A percentile compares a stretch with the other conserved stretches of the same genome.
phyloP scores from a whole-genome alignment of 2,888 invertebrate species.

The Rhagophthalmus giganteus region DNA sequence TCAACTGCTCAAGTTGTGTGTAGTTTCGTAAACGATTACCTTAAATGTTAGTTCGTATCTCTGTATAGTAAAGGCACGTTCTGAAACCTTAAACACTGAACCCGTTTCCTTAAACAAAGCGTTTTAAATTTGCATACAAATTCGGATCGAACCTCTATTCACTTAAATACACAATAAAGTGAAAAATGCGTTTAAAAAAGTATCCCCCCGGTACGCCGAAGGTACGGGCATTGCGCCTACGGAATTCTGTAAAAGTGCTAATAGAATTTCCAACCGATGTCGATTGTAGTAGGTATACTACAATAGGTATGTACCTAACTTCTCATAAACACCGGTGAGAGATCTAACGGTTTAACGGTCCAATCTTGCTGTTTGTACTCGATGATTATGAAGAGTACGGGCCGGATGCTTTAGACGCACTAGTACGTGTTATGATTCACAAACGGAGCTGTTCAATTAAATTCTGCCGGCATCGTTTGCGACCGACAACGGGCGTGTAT shows the following conservation, averaged over 20 bases:
- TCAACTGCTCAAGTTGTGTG: no score
- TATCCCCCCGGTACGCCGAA: conserved; percentile 10
- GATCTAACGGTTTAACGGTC: conserved; percentile 14
- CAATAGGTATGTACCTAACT: no score
- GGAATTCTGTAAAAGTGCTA: conserved; percentile 24
- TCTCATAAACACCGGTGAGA: conserved; percentile 21
- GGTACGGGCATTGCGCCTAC: no score
- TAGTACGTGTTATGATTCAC: conserved; percentile 45
- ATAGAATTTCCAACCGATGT: conserved; percentile 31
- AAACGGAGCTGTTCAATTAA: conserved; percentile 44
- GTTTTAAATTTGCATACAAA: conserved; percentile 47
- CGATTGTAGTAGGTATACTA: no score
- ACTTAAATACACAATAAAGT: conserved; percentile 34
- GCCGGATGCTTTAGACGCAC: conserved; percentile 33
- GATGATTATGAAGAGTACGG: conserved; percentile 22
- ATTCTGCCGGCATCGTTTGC: conserved; percentile 44
- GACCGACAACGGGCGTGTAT: conserved; percentile 45
- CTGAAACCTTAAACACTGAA: conserved; percentile 36
- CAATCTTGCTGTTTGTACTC: conserved; percentile 28
- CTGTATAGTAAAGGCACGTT: conserved; percentile 9
- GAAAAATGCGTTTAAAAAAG: conserved; percentile 38
- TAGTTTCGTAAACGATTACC: no score
- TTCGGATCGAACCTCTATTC: conserved; percentile 34
- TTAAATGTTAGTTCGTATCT: no score
- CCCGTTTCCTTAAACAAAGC: conserved; percentile 42